Evolutionary conservation across 1,140 invertebrate genomes (phyloP).

Genomic region (Homalodisca vitripennis): DNA sequence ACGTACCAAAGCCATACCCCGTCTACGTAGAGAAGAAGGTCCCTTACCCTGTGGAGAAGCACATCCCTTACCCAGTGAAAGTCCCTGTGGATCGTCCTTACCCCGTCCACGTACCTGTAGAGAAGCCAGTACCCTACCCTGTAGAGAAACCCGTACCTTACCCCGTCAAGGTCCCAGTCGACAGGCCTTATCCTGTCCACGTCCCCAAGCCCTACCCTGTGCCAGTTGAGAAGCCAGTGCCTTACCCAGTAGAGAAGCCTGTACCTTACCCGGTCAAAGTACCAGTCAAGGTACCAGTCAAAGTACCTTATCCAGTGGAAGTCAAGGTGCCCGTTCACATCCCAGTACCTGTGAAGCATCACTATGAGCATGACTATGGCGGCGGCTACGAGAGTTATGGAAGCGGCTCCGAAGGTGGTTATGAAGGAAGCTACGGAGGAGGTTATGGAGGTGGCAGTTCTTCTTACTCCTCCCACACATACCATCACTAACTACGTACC

Average conservation of each 20-base stretch:
- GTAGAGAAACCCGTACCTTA: slow-evolving; percentile 60
- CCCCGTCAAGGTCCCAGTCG: slow-evolving; percentile 49
- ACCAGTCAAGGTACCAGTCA: slow-evolving; percentile 50
- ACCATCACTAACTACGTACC: not conserved
- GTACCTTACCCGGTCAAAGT: slow-evolving; percentile 59
- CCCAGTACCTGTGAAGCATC: slow-evolving; percentile 51
- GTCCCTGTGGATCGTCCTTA: slow-evolving; percentile 65
- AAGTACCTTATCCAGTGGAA: slow-evolving; percentile 49
- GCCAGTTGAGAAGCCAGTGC: slow-evolving; percentile 70
- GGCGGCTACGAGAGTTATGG: slow-evolving; percentile 39
- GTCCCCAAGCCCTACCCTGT: slow-evolving; percentile 54
- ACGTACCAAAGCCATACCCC: slow-evolving; percentile 57
- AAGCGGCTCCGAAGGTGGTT: slow-evolving; percentile 41
- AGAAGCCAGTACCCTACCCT: slow-evolving; percentile 57
- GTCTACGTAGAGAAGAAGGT: slow-evolving; percentile 33
- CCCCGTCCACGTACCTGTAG: slow-evolving; percentile 53
- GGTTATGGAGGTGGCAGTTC: slow-evolving; percentile 39
- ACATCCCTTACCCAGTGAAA: slow-evolving; percentile 57
- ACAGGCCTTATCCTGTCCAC: slow-evolving; percentile 48
- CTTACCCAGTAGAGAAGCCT: slow-evolving; percentile 65
- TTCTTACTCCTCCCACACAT: not conserved
- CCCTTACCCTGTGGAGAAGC: slow-evolving; percentile 51
- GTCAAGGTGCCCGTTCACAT: slow-evolving; percentile 56
- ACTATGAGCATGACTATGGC: slow-evolving; percentile 47
- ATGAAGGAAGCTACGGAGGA: slow-evolving; percentile 40